Base-by-base conservation (phyloP, 92 coral and sea anemone species). In the Actinostola sp. region DNA sequence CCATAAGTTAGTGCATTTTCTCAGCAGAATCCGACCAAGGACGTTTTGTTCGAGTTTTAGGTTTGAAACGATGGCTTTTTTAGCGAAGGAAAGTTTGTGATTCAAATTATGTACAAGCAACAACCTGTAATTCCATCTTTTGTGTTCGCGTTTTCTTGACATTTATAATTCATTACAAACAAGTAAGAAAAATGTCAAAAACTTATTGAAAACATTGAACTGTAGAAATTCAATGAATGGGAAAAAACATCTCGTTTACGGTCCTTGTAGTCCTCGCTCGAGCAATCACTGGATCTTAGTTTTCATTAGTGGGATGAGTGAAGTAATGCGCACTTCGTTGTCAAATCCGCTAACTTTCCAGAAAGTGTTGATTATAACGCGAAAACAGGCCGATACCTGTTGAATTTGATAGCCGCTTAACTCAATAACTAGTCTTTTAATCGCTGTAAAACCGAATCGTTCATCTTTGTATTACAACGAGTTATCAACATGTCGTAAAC, bases 101-200 rank as follows among this genome's bases (percentile, higher is more conserved):
- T 32, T 51, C 49, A 21, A 66, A 50, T 68, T 24, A 68, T 32
- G 28, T 68, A 68, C 74, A 68, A 50, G 74, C 41, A 50, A 23
- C 17, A n/a, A 68, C 74, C 74, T 8, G 74, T 68, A 33, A 30
- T 31, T 34, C n/a, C 14, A 19, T 32, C 62, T 52, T 50, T 68
- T 68, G 74, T 68, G 74, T 20, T 33, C 61, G 8, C n/a, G 16
- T 19, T 16, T 50, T 50, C 36, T 15, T 27, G 17, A 8, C 23
- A 52, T 68, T 32, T 46, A 68, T 68, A n/a, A 68, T 68, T 68
- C 48, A 68, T 68, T 27, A 68, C 61, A 5, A 33, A 26, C 21
- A 34, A 51, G 62, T 13, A 50, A 27, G 55, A 68, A 68, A 66
- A 33, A 50, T 68, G 74, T 68, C 74, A 68, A 68, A 68, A 30